Base-by-base conservation (phyloP, 2,888 invertebrate species). In the Ferrisia virgata region DNA sequence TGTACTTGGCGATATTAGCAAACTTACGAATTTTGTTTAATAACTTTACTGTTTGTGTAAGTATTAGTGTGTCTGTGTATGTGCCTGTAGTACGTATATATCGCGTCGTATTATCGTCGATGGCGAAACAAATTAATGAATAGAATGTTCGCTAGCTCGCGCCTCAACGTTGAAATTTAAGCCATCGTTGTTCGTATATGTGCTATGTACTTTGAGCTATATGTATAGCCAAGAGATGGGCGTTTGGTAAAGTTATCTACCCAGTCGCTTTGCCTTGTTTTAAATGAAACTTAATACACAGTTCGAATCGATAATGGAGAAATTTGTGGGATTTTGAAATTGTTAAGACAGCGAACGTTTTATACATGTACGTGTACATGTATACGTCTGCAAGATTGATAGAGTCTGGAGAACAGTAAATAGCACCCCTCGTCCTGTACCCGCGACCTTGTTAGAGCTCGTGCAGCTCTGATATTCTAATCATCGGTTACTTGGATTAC, bases 11-110 rank as follows among this genome's bases (percentile, higher is more conserved):
- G 72, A 64, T 76, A 76, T 76, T 76, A 31, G 28, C 28, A 76
- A 76, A 76, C 33, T 76, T 76, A 18, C 36, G 72, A 76, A 76
- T 76, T 76, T 76, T 36, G 72, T 76, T 76, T 76, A 76, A 76
- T 76, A 76, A 76, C 33, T 76, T 76, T 76, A 76, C 18, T 6
- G n/a, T 64, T 15, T n/a, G n/a, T n/a, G 2, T 28, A 3, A 11
- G 22, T 53, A 22, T 3, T 9, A 22, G 18, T n/a, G 13, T 4
- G 15, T 15, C n/a, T 47, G 47, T 47, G 47, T 3, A n/a, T 47
- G 47, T n/a, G 47, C 5, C 47, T 47, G 47, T n/a, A n/a, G n/a
- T n/a, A n/a, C n/a, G n/a, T 40, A 40, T 53, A 53, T 9, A 9
- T 11, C 15, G 28, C 31, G 18, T 64, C 28, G 22, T 64, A 64